Evolutionary conservation across 2,888 invertebrate genomes (phyloP).

Genomic region (Ochropacha duplaris): DNA sequence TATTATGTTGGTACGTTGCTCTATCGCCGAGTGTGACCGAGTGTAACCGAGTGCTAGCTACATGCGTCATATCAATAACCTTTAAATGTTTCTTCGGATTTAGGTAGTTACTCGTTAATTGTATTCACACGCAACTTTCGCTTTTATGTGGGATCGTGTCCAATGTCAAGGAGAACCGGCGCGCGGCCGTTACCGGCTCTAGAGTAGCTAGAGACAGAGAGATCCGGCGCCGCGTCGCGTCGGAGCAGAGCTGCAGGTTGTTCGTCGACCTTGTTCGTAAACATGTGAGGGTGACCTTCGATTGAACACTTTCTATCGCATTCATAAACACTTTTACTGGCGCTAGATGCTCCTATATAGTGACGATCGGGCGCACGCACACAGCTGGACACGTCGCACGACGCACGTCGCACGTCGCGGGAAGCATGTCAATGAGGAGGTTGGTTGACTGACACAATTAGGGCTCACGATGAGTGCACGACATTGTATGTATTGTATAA

Average conservation of each 20-base stretch:
- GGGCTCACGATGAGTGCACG: conserved; percentile 1
- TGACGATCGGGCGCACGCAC: conserved; percentile 27
- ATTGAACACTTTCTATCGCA: not conserved
- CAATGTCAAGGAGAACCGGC: conserved; percentile 11
- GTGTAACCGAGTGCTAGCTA: too few species aligned
- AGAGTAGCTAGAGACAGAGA: too few species aligned
- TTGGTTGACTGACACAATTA: conserved; percentile 36
- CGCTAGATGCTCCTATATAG: conserved; percentile 15
- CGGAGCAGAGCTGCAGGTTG: not conserved
- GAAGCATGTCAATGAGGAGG: conserved; percentile 20
- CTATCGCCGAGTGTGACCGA: not conserved
- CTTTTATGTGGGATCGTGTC: not conserved
- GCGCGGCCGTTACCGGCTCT: not conserved
- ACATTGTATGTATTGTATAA: not conserved
- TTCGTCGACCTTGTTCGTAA: not conserved
- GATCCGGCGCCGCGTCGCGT: too few species aligned
- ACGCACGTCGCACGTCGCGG: too few species aligned
- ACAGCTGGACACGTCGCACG: not conserved
- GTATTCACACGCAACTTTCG: not conserved
- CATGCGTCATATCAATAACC: not conserved
- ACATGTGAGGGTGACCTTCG: not conserved
- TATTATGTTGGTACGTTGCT: not conserved
- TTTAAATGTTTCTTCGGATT: not conserved
- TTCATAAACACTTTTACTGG: not conserved
- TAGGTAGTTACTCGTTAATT: not conserved